Evolutionary conservation across 2,888 invertebrate species (phyloP).

Genomic region (Patella depressa): DNA sequence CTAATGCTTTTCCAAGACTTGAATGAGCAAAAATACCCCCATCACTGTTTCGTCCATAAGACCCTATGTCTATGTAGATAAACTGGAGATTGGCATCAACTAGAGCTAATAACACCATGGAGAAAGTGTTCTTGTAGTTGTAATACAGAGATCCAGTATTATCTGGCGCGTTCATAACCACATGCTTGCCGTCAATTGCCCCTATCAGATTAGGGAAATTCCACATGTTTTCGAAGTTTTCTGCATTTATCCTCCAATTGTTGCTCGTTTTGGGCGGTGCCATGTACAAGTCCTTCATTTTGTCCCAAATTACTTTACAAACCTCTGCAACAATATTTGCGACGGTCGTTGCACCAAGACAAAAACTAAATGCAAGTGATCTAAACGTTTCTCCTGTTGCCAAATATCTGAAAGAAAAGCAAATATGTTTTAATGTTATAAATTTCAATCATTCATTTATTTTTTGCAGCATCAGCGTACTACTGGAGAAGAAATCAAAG

Average conservation of each 20-base stretch:
- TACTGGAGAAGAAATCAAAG: not conserved
- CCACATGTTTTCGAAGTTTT: conserved; percentile 45
- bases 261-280: too few relatives aligned
- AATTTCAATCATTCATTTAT: not conserved
- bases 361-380: conserved; percentile 21
- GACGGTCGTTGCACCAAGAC: conserved; percentile 19
- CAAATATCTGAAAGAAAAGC: conserved; percentile 22
- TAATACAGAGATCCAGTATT: conserved; percentile 29
- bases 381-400: conserved; percentile 25
- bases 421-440: not conserved
- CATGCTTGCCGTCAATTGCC: conserved; percentile 40
- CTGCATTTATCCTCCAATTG: conserved; percentile 18
- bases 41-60: conserved; percentile 63
- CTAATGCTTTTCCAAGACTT: conserved; percentile 17
- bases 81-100: conserved; percentile 69
- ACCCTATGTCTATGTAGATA: conserved; percentile 63
- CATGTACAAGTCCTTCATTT: too few relatives aligned
- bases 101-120: conserved; percentile 49
- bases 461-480: not conserved
- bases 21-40: conserved; percentile 52
- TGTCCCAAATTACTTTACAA: conserved; percentile 15
- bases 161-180: conserved; percentile 22
- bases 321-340: conserved; percentile 21
- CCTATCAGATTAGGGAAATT: conserved; percentile 63
- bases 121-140: conserved; percentile 39